phyloP scores from a whole-genome alignment of 2,113 vertebrate genomes.

The Sphaerodactylus townsendi region DNA sequence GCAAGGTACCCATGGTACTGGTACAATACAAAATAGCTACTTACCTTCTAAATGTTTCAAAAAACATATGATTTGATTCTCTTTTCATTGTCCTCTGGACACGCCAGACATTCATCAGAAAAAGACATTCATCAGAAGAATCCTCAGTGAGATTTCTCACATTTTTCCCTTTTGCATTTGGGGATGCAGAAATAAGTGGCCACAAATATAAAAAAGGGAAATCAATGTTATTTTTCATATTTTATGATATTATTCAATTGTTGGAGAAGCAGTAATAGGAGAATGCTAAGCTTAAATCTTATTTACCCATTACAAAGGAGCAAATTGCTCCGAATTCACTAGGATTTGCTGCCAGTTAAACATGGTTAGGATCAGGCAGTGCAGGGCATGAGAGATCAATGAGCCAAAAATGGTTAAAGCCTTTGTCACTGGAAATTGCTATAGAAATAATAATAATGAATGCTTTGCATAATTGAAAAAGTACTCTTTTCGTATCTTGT shows the following conservation, averaged over 20 bases:
- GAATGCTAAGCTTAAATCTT: neutral
- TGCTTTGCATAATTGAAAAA: neutral
- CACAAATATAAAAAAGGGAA: neutral
- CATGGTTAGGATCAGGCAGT: neutral
- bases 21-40: neutral
- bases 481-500: neutral
- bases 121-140: neutral
- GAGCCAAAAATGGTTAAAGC: neutral
- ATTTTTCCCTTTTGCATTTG: neutral
- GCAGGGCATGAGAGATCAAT: neutral
- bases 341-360: neutral
- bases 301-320: neutral
- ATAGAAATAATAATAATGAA: neutral
- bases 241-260: neutral
- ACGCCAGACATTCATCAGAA: neutral
- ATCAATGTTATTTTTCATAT: neutral
- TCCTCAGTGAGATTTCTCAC: neutral
- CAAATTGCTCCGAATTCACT: neutral
- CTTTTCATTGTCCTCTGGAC: neutral
- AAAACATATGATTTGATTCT: neutral
- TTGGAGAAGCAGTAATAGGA: neutral
- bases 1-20: neutral
- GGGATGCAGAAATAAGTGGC: neutral
- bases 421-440: neutral
- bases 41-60: neutral